Evolutionary conservation across 2,797 vertebrate genomes (phyloP), one percentile per base, ranked within the genome.

Genomic region (Channallabes apus): DNA sequence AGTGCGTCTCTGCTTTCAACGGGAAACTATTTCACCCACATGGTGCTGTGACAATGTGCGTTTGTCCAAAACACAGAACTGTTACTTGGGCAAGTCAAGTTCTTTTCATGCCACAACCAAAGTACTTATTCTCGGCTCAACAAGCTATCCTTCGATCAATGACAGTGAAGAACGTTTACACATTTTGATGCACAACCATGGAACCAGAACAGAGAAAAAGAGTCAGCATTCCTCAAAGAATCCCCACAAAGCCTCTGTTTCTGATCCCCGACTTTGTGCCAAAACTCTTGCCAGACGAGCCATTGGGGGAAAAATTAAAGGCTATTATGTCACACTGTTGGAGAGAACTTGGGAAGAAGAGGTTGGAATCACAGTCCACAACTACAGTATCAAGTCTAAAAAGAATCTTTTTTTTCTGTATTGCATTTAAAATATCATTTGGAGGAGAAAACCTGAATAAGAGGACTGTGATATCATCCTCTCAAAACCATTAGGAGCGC

Each of bases 351-450:
- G 46, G 46, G 46, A 51, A 51, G 46, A 78, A 73, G 86, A 84
- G 61, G 84, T 86, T 87, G 86, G 79, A 91, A 89, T 90, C 87
- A 80, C 83, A 89, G 78, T 61, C 81, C n/a, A 32, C n/a, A 65
- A 80, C 64, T 80, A 46, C 7, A 46, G 41, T 46, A 69, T 61
- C 35, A 61, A 68, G 79, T 84, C 72, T 83, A 80, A 84, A 88
- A 62, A 77, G 29, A 86, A 87, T 78, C 59, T 71, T 64, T 62
- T 76, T 41, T 82, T 54, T 81, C 86, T 22, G 68, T 65, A 84
- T 82, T 80, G 80, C 68, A 71, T 68, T 75, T 71, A 84, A 85
- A 84, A 85, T 83, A 41, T 73, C 29, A 84, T 84, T 79, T 79
- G n/a, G 77, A 85, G 46, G 51, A 82, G 85, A 87, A 85, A 87